Base-by-base conservation (phyloP, 37 sponge, comb jelly and placozoan species). In the Cliona cf. orientalis region DNA sequence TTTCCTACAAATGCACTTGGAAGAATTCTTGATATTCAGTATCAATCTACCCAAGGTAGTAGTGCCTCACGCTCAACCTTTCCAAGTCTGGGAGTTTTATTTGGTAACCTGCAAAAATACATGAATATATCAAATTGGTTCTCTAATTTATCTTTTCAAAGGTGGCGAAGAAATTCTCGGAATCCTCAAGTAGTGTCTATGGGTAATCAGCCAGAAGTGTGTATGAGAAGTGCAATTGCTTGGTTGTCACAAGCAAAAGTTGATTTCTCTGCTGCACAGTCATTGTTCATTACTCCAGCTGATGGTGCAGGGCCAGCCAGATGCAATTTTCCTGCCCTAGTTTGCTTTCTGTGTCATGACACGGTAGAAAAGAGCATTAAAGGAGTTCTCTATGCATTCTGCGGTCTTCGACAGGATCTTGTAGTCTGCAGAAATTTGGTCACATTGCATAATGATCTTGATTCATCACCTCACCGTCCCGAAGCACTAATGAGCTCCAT, bases 261-360 rank as follows among this genome's bases (percentile, higher is more conserved):
- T 39, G 86, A 86, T 43, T 70, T 37, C 49, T 42, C 36, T 49
- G 86, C 86, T 42, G 86, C 86, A 17, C 17, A 63, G 31, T 26
- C 22, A 14, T 25, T 63, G 32, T 28, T 76, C n/a, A n/a, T n/a
- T n/a, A n/a, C n/a, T n/a, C n/a, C n/a, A n/a, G 36, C 35, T 55
- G 75, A 74, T 55, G 21, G 28, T 61, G 62, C 5, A 31, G 62
- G 25, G 19, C 6, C 62, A 31, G 28, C 31, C 31, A 31, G 28
- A 12, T 61, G 4, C 68, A 25, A 74, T 4, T 90, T 84, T 64
- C 90, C 90, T 41, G 87, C 88, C 14, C 80, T 81, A 0, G 75
- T 92, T 23, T 92, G 92, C 73, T 92, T 92, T 40, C 80, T 92
- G 0, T 73, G 76, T 29, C 92, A 92, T 73, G 92, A 92, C 19